These are phyloP conservation scores for Dreissena polymorpha DNA, from an alignment of 1,140 invertebrate species.

Conservation along the genomic window DNA sequence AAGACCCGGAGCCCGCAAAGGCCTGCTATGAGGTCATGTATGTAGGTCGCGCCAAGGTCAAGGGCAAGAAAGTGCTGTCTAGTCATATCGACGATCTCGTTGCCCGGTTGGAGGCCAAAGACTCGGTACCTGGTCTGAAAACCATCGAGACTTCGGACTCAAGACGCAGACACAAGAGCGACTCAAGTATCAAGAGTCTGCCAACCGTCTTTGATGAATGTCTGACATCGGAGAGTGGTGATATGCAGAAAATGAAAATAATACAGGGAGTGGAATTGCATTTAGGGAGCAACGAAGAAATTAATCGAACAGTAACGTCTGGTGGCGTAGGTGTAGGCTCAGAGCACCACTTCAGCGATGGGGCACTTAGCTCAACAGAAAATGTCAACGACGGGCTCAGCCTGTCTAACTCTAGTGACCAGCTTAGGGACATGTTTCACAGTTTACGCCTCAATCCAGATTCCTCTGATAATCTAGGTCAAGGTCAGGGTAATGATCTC, in stretches of 20 bases:
- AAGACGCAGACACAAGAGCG: constrained; percentile 74
- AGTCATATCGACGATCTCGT: constrained; percentile 94
- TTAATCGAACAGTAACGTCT: neutral
- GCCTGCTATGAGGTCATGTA: constrained; percentile 70
- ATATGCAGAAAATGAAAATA: constrained; percentile 47
- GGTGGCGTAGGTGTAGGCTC: neutral
- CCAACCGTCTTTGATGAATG: constrained; percentile 69
- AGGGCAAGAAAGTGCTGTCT: constrained; percentile 89
- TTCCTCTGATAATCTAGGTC: neutral
- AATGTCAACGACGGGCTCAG: constrained; percentile 27
- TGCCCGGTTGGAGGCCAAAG: constrained; percentile 89
- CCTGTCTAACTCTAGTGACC: constrained; percentile 24
- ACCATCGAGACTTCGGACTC: constrained; percentile 55
- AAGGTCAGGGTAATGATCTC: constrained; percentile 7
- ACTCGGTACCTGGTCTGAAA: constrained; percentile 84
- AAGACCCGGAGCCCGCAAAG: constrained; percentile 56
- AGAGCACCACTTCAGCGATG: constrained; percentile 37
- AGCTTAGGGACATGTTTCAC: constrained; percentile 37
- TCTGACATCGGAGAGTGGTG: constrained; percentile 74
- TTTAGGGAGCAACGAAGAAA: constrained; percentile 67
- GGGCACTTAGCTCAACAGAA: constrained; percentile 36
- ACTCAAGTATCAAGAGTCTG: constrained; percentile 72
- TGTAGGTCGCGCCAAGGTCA: constrained; percentile 69
- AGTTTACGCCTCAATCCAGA: constrained; percentile 42
- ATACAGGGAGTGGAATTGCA: constrained; percentile 46